Evolutionary conservation across 2,797 vertebrate genomes (phyloP).

Genomic region (Chromis chromis): DNA sequence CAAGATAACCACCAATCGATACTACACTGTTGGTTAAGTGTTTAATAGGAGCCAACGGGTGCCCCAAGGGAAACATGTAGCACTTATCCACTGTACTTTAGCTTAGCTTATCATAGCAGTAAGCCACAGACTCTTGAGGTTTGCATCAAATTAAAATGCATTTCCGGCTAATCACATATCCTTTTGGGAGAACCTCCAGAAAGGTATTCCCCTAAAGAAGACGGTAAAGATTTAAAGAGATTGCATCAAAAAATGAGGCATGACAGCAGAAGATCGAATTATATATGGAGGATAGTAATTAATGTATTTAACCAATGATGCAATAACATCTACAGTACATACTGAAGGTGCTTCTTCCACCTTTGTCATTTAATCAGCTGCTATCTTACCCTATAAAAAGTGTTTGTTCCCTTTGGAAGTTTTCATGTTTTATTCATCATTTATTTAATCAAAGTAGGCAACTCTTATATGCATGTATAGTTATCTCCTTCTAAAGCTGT

Average conservation of each 20-base stretch:
- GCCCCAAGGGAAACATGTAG: slow-evolving; percentile 61
- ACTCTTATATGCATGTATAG: background rate
- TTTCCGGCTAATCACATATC: slow-evolving; percentile 59
- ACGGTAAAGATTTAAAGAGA: slow-evolving; percentile 33
- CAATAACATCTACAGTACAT: slow-evolving; percentile 3
- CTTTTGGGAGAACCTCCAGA: slow-evolving; percentile 28
- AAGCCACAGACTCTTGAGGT: slow-evolving; percentile 59
- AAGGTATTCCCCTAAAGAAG: slow-evolving; percentile 31
- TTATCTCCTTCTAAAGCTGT: background rate
- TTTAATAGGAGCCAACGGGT: slow-evolving; percentile 68
- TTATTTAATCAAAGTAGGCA: background rate
- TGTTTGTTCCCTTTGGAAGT: too few relatives aligned
- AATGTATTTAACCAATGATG: slow-evolving; percentile 30
- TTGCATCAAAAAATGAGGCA: slow-evolving; percentile 22
- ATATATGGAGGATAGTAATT: slow-evolving; percentile 13
- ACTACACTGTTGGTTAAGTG: slow-evolving; percentile 64
- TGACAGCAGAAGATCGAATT: slow-evolving; percentile 24
- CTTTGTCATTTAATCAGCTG: slow-evolving; percentile 8
- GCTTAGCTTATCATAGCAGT: slow-evolving; percentile 54
- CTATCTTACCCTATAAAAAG: background rate
- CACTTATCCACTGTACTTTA: slow-evolving; percentile 71
- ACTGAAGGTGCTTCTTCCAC: background rate
- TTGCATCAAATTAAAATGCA: slow-evolving; percentile 65
- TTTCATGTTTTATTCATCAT: too few relatives aligned
- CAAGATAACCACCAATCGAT: slow-evolving; percentile 71